Evolutionary conservation across 2,113 vertebrate genomes (phyloP), one percentile per base, ranked within the genome.

Genomic region (Cygnus buccinator): DNA sequence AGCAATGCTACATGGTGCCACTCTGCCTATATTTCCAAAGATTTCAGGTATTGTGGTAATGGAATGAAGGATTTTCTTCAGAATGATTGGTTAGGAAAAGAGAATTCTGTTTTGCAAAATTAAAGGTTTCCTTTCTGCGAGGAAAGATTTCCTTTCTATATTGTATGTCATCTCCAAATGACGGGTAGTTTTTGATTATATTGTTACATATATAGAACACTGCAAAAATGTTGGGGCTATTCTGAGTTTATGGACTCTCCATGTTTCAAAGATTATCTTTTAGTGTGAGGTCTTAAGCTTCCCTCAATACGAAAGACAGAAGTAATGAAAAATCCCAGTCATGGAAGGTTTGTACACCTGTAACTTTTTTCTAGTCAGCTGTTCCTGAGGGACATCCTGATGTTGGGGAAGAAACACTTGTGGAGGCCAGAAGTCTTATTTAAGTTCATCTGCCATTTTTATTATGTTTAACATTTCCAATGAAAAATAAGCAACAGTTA

Each of bases 341-440:
- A 84, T 67, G 87, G 96, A 72, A 96, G 85, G 33, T 91, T 11
- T 89, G 88, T 2, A 92, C 67, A 1, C 61, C 66, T 70, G 93
- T 43, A 25, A 88, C 76, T 92, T 52, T 97, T 92, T 48, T 11
- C 31, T 76, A 96, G 43, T 96, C 91, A 97, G 0, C 96, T 98
- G 61, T 98, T 95, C 62, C 98, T 98, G 26, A 98, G 63, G 79
- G 98, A 98, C 13, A 83, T 95, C 79, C 97, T 98, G 85, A 97
- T 97, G 96, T 98, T 98, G 26, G 13, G 20, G 90, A 80, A 72
- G 44, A 97, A 95, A 78, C 15, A 17, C 19, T 79, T 62, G 22
- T 59, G 41, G 62, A 91, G 31, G 44, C 48, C 39, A 73, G 71
- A 83, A 35, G 10, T 79, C 87, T 88, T 94, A 65, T 84, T 46